Evolutionary conservation across 2,113 vertebrate genomes (phyloP).

Genomic region (Neogale vison): DNA sequence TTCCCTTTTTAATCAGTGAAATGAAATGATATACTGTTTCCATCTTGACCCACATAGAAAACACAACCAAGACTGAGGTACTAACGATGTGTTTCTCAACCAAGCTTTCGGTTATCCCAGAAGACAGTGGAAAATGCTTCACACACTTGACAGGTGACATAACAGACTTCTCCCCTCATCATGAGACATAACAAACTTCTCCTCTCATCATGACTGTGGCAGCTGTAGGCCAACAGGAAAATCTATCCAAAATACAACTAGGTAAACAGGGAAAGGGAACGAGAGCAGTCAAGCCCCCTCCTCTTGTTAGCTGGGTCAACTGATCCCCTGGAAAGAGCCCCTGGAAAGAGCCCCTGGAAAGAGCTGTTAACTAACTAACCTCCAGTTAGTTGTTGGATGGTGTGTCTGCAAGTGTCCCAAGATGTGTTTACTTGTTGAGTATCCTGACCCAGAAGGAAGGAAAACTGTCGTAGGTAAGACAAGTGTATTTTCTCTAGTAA

Average conservation of each 20-base stretch:
- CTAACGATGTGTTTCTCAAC: neutral
- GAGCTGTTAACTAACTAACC: too few species aligned
- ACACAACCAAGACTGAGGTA: neutral
- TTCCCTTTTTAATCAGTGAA: neutral
- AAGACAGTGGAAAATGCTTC: conserved; percentile 27
- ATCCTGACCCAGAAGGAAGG: neutral
- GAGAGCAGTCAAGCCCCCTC: neutral
- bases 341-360: too few species aligned
- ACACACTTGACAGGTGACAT: neutral
- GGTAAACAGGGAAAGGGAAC: neutral
- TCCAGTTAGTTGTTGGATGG: neutral
- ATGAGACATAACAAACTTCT: neutral
- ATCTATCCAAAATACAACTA: neutral
- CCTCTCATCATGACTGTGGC: neutral
- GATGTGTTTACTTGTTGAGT: neutral
- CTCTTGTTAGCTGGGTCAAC: neutral
- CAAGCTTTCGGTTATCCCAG: neutral
- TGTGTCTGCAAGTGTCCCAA: neutral
- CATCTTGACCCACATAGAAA: conserved; percentile 1
- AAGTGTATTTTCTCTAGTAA: neutral
- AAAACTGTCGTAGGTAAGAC: neutral
- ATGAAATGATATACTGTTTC: neutral
- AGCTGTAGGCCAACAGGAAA: neutral
- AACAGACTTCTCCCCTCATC: neutral
- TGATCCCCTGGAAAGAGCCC: too few species aligned